phyloP scores from a whole-genome alignment of 2,797 vertebrate genomes.

The Botia kubotai region DNA sequence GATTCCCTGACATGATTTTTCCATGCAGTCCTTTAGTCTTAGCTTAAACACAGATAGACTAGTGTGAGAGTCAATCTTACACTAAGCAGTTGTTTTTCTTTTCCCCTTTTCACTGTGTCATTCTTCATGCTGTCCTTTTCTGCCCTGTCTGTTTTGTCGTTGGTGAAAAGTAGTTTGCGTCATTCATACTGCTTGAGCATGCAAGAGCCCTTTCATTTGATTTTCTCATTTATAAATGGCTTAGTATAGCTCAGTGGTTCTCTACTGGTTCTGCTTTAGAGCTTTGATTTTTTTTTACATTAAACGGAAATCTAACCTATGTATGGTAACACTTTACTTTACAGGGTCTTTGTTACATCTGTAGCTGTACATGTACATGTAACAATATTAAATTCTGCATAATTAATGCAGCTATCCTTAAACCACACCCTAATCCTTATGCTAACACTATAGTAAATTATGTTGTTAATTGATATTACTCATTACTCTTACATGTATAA shows the following conservation, averaged over 20 bases:
- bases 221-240: too few relatives aligned
- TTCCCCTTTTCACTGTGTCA: slow-evolving; percentile 88
- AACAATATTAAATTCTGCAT: too few relatives aligned
- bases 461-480: too few relatives aligned
- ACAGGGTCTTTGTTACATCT: too few relatives aligned
- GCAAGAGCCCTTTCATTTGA: too few relatives aligned
- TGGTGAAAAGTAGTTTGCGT: slow-evolving; percentile 13
- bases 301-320: neutral
- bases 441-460: too few relatives aligned
- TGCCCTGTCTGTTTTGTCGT: slow-evolving; percentile 15
- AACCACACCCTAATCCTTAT: too few relatives aligned
- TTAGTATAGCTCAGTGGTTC: neutral
- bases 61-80: slow-evolving; percentile 60
- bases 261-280: slow-evolving; percentile 19
- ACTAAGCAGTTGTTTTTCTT: slow-evolving; percentile 86
- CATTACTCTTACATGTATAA: too few relatives aligned
- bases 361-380: too few relatives aligned
- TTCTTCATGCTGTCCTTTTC: slow-evolving; percentile 37
- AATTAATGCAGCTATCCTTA: too few relatives aligned
- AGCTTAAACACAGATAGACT: slow-evolving; percentile 39
- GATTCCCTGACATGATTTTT: slow-evolving; percentile 46
- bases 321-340: too few relatives aligned
- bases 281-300: neutral
- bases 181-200: slow-evolving; percentile 40
- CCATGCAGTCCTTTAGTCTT: slow-evolving; percentile 43